Conservation (phyloP, 1,140 invertebrate species). For the Tetragonula clypearis region DNA sequence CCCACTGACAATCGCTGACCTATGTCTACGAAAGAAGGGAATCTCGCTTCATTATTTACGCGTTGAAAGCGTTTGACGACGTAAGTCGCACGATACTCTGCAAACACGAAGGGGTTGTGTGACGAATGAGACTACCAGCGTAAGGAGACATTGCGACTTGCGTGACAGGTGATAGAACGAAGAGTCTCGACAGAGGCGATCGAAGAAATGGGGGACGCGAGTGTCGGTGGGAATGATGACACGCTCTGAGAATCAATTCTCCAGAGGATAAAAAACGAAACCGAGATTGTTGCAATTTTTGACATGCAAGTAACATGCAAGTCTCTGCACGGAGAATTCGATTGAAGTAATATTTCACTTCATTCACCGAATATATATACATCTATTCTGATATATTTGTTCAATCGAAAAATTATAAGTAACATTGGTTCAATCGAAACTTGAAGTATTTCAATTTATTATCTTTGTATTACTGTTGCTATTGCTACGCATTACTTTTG, state of each 20-base stretch:
- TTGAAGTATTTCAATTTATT: too few relatives aligned
- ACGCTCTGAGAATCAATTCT: neutral
- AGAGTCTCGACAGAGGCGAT: neutral
- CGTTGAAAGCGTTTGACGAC: neutral
- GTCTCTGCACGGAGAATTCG: too few relatives aligned
- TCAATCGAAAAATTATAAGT: too few relatives aligned
- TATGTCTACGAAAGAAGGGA: neutral
- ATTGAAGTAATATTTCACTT: too few relatives aligned
- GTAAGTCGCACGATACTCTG: neutral
- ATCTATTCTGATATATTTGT: too few relatives aligned
- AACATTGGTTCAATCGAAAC: too few relatives aligned
- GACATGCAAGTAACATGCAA: too few relatives aligned
- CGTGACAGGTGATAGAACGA: slow-evolving; percentile 24
- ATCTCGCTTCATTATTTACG: neutral
- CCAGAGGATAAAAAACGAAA: neutral
- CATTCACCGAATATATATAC: too few relatives aligned
- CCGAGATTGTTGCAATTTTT: neutral
- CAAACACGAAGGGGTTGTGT: neutral
- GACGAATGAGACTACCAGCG: slow-evolving; percentile 13
- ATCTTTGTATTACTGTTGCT: too few relatives aligned
- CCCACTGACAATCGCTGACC: neutral
- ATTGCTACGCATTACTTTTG: too few relatives aligned
- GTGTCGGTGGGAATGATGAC: neutral
- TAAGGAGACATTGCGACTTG: slow-evolving; percentile 16
- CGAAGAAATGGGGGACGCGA: neutral